Evolutionary conservation across 2,797 vertebrate genomes (phyloP), one percentile per base, ranked within the genome.

Genomic region (Hephaestus fuliginosus): DNA sequence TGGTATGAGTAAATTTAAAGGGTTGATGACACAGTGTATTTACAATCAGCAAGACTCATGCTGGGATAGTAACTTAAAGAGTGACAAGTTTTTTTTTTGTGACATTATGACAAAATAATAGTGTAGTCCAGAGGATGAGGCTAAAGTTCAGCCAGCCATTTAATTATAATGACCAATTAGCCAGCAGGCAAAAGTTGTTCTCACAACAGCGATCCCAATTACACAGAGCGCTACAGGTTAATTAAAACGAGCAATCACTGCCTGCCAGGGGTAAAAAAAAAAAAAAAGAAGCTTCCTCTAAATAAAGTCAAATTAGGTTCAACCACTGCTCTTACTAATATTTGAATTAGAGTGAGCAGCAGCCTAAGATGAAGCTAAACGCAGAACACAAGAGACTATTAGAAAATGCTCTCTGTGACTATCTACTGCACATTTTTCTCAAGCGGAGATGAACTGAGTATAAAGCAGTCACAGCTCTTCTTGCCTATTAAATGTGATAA

Each of bases 161-260:
- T 83, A 73, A 92, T 89, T 92, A 87, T 90, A 91, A 95, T 92
- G 76, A 89, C 82, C 87, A 92, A 93, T 94, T 92, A 94, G 73
- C 61, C 77, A 73, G 75, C 60, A 83, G 86, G 72, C 76, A 74
- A 77, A 78, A 30, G 60, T 65, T 68, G 46, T 67, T 80, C 48
- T 83, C 70, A 80, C 53, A 73, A 51, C 55, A 66, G 51, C 67
- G 44, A 51, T 13, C 80, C 77, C 71, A 83, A 85, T 88, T 91
- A 89, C 58, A 63, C 51, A 78, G 46, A 80, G 71, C 74, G 53
- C 78, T 74, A 79, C 78, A 84, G 87, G 88, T 92, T 92, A 88
- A 94, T 94, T 91, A 88, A 91, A 83, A 81, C 10, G 14, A 28
- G 18, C 36, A 44, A 68, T 75, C 58, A 28, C 36, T 75, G 70